Evolutionary conservation across 2,888 invertebrate genomes (phyloP), one percentile per base, ranked within the genome.

Genomic region (Malthinus flaveolus): DNA sequence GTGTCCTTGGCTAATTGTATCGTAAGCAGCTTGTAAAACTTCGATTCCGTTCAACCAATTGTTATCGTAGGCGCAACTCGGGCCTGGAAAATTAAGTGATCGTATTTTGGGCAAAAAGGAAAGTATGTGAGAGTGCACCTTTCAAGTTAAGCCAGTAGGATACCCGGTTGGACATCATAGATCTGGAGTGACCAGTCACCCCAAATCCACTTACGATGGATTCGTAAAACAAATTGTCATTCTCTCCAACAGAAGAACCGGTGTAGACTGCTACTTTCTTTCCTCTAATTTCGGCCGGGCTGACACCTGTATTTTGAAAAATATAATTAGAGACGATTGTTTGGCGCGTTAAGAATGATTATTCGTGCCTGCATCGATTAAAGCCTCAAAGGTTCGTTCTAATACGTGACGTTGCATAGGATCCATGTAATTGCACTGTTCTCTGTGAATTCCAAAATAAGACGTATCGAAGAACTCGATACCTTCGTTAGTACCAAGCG

Each of bases 91-190:
- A 23, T 23, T 3, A 23, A 23, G 5, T 5, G 23, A 5, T 23
- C 5, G 3, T 23, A 23, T 5, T 39, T 49, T 9, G 8, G 8
- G n/a, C 36, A 37, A 49, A 10, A 37, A 12, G n/a, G n/a, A 10
- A 12, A n/a, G 7, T 34, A 3, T 23, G 12, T 23, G n/a, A 12
- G 23, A 33, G 8, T 7, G 23, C 65, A 23, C 97, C 95, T 71
- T 90, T 90, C 15, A 94, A 83, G 47, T 96, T 95, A 61, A 97
- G 84, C 82, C 90, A 90, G 76, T 93, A 97, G 0, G 96, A 95
- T 66, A 97, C 86, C 51, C 97, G 86, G 79, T 97, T 97, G 10
- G 96, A 91, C 79, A 97, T 86, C 96, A 97, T 96, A n/a, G 95
- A 93, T 61, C 95, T 86, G 66, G 93, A 91, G 78, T 87, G 87